Percentiles rank a stretch among this genome's conserved stretches.
Conservation (phyloP, 2,888 invertebrate genomes). For the Philereme vetulata region DNA sequence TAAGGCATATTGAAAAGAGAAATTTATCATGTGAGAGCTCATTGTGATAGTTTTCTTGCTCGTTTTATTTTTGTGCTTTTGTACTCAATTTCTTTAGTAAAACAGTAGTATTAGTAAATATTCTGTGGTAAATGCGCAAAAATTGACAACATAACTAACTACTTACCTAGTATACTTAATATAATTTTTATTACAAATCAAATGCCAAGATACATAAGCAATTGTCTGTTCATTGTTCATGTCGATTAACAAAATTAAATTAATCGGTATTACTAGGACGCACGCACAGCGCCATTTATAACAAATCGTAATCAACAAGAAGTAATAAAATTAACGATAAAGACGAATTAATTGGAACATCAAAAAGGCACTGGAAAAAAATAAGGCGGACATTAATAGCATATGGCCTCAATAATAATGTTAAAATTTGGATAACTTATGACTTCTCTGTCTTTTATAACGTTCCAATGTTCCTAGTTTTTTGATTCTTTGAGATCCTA, state of each 20-base stretch:
- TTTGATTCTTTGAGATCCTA: slow-evolving; percentile 62
- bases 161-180: too few species aligned
- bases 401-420: slow-evolving; percentile 1
- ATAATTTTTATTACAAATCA: too few species aligned
- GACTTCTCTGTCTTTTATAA: slow-evolving; percentile 63
- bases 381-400: slow-evolving; percentile 42
- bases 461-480: slow-evolving; percentile 65
- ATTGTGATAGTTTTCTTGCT: too few species aligned
- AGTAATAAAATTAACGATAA: not conserved
- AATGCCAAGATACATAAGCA: not conserved
- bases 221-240: not conserved
- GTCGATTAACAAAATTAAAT: slow-evolving; percentile 1
- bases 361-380: slow-evolving; percentile 35
- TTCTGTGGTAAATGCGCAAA: slow-evolving; percentile 55
- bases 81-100: too few species aligned
- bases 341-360: slow-evolving; percentile 4
- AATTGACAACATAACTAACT: slow-evolving; percentile 5
- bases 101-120: too few species aligned
- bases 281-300: not conserved
- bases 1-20: too few species aligned
- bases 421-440: slow-evolving; percentile 72
- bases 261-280: not conserved
- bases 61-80: too few species aligned
- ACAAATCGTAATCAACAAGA: not conserved
- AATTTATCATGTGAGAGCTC: too few species aligned